Base-by-base conservation (phyloP, 1,140 invertebrate genomes). In the Propsilocerus akamusi region DNA sequence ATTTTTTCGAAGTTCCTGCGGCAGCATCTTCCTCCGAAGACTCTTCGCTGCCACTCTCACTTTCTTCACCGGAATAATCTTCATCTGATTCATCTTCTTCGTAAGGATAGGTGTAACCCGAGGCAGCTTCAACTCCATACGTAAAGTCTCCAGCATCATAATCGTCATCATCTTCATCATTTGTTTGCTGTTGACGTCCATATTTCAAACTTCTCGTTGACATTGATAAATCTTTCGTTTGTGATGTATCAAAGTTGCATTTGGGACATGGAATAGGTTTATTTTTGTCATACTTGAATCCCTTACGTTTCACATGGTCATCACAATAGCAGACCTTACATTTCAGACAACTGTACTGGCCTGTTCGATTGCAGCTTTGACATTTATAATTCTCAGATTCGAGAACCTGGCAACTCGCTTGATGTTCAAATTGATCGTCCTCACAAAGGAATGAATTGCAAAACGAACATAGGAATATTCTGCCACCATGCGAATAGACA, bases 351-450 rank as follows among this genome's bases (percentile, higher is more conserved):
- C 91, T 94, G 69, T 92, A 92, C 68, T 96, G 89, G 1, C 92
- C 91, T 52, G 93, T 68, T 52, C 83, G 82, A 70, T 96, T 97
- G 63, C 92, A 97, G 1, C 90, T 94, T 69, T 90, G 83, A 64
- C 92, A 97, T 73, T 97, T 97, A 59, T 83, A 93, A 59, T 75
- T 91, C 64, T 87, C 92, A 3, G 88, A 82, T 60, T 97, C 92
- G 2, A 97, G 65, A 46, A 93, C 83, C 72, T 95, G 92, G 64
- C 93, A 97, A 1, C 87, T 94, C 7, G 93, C 93, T 71, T 97
- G 93, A 70, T 97, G 93, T 64, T 97, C 93, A 74, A 97, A 97
- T 68, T 97, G 93, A 68, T 97, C 93, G 70, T 97, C 93, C 70
- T 97, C 93, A 69, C 93, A 97, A 1, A 97, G 72, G 62, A 84